These are phyloP conservation scores for Metacarcinus magister DNA, from an alignment of 2,888 invertebrate genomes.

Conservation along the genomic window DNA sequence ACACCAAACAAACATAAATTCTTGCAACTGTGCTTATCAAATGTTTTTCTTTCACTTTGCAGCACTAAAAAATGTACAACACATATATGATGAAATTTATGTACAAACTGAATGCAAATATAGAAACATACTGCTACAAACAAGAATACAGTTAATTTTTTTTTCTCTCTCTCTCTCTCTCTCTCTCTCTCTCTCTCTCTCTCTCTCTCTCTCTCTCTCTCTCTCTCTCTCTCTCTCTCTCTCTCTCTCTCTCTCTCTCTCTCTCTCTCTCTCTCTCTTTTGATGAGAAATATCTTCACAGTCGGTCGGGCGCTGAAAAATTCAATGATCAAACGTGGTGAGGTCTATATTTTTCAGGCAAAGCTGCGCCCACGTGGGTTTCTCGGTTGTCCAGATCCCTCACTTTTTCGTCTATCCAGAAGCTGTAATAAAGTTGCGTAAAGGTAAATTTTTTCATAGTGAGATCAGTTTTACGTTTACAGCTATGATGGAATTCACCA, in stretches of 20 bases:
- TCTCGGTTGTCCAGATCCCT: background rate
- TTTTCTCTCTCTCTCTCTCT: background rate
- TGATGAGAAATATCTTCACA: conserved; percentile 13
- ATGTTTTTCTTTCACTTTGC: no score
- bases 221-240: conserved; percentile 14
- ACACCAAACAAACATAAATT: no score
- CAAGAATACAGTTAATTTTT: background rate
- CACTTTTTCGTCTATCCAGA: background rate
- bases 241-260: conserved; percentile 26
- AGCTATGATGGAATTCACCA: background rate
- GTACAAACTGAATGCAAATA: no score
- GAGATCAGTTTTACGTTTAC: background rate
- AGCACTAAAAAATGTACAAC: no score
- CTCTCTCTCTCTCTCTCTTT: background rate
- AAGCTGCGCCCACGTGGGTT: background rate
- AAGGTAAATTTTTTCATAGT: background rate
- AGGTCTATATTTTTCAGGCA: background rate
- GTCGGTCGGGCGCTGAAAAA: background rate
- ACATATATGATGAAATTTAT: no score
- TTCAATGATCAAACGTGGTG: background rate
- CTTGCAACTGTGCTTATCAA: no score
- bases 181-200: conserved; percentile 2
- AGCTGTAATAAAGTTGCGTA: background rate
- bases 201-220: background rate
- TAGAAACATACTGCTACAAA: no score